These are phyloP conservation scores for Melanargia galathea DNA, from an alignment of 2,888 invertebrate species.

Conservation along the genomic window DNA sequence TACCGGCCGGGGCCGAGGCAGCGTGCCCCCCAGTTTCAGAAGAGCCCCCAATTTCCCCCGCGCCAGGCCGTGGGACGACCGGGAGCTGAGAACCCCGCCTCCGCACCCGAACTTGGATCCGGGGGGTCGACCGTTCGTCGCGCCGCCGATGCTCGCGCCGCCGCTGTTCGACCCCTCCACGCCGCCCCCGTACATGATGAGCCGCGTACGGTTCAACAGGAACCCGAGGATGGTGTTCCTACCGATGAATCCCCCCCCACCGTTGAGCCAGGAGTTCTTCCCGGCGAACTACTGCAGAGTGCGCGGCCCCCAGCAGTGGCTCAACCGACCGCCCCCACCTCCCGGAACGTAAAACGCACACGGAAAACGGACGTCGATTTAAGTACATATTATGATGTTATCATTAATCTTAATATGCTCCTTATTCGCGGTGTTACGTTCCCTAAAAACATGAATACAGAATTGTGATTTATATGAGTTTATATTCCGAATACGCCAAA, in stretches of 20 bases:
- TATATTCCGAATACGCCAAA: too few species aligned
- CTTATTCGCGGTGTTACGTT: neutral
- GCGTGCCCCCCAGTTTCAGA: constrained; percentile 57
- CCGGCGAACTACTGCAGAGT: constrained; percentile 56
- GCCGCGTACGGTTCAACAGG: constrained; percentile 56
- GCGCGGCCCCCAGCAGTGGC: constrained; percentile 59
- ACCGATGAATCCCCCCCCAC: constrained; percentile 47
- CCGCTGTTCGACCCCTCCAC: constrained; percentile 52
- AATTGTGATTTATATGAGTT: too few species aligned
- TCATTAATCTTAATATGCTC: constrained; percentile 3
- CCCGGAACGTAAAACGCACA: constrained; percentile 63
- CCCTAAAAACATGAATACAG: neutral
- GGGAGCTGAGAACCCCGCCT: constrained; percentile 53
- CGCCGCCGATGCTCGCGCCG: constrained; percentile 43
- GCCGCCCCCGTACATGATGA: constrained; percentile 47
- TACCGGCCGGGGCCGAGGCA: constrained; percentile 63
- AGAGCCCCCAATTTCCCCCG: constrained; percentile 54
- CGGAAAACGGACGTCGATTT: neutral
- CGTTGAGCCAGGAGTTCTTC: constrained; percentile 55
- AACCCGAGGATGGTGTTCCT: constrained; percentile 52
- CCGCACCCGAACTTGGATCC: constrained; percentile 50
- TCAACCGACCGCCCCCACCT: constrained; percentile 66
- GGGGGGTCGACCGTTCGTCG: constrained; percentile 36
- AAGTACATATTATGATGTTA: constrained; percentile 19
- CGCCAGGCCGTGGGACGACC: constrained; percentile 52